Conservation (phyloP, 2,797 vertebrate genomes). For the Coluber constrictor region DNA sequence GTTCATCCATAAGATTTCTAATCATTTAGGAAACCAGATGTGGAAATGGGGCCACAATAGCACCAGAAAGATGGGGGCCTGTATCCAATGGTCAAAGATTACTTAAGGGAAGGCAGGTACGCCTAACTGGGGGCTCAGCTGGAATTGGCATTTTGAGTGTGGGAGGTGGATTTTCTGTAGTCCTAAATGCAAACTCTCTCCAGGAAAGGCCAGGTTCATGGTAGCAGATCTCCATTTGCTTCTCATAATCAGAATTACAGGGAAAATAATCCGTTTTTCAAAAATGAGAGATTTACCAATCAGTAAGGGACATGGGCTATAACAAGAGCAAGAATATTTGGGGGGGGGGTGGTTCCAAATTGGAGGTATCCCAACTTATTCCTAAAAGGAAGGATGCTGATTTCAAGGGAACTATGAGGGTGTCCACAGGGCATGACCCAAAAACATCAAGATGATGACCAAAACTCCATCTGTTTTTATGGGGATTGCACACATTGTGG, state of each 20-base stretch:
- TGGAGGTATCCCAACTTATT: not conserved
- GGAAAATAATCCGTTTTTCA: not conserved
- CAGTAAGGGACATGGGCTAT: not conserved
- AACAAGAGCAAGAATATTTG: not conserved
- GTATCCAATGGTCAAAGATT: not conserved
- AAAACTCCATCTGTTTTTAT: not conserved
- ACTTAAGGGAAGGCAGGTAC: not conserved
- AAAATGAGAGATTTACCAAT: not conserved
- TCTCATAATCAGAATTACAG: not conserved
- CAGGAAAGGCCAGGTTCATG: not conserved
- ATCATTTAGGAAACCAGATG: not conserved
- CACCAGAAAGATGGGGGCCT: not conserved
- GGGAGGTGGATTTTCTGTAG: not conserved
- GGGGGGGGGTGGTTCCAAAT: not conserved
- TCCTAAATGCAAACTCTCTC: not conserved
- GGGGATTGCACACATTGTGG: not conserved
- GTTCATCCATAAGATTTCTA: slow-evolving; percentile 26
- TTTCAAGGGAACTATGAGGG: not conserved
- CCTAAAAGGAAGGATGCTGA: not conserved
- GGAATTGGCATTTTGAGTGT: not conserved
- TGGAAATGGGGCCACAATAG: not conserved
- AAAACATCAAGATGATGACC: not conserved
- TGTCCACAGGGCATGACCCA: not conserved
- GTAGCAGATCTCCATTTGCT: not conserved
- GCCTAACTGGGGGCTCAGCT: not conserved